Evolutionary conservation across 2,888 invertebrate genomes (phyloP).

Genomic region (Holacanthella duospinosa): DNA sequence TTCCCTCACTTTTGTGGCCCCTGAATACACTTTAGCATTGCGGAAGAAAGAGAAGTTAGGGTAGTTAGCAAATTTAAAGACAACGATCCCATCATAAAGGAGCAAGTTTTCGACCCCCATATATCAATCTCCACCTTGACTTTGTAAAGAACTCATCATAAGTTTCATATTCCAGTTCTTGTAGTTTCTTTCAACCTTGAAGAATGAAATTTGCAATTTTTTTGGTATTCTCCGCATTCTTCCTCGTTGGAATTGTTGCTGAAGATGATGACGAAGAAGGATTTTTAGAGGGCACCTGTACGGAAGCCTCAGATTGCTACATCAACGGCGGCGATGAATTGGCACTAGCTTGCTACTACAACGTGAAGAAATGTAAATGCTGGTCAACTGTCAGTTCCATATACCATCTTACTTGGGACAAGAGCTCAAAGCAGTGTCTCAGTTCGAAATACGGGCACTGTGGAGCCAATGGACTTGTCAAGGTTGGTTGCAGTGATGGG

Average conservation of each 20-base stretch:
- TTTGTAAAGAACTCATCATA: neutral
- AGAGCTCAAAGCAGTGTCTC: neutral
- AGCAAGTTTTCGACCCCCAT: no score
- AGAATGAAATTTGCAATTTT: no score
- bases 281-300: constrained; percentile 1
- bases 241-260: neutral
- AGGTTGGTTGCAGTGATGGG: constrained; percentile 7
- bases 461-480: constrained; percentile 5
- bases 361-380: constrained; percentile 11
- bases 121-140: neutral
- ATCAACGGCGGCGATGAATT: neutral
- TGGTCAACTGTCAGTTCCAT: neutral
- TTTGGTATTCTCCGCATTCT: no score
- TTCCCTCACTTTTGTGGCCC: no score
- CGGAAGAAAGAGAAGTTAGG: no score
- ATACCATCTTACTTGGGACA: neutral
- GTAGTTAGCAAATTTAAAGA: no score
- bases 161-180: no score
- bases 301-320: constrained; percentile 5
- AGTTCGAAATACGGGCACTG: constrained; percentile 10
- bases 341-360: constrained; percentile 9
- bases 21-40: no score
- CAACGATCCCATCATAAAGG: no score
- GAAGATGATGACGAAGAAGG: neutral
- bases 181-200: no score